phyloP scores from a whole-genome alignment of 2,888 invertebrate species.

The Myopa testacea region DNA sequence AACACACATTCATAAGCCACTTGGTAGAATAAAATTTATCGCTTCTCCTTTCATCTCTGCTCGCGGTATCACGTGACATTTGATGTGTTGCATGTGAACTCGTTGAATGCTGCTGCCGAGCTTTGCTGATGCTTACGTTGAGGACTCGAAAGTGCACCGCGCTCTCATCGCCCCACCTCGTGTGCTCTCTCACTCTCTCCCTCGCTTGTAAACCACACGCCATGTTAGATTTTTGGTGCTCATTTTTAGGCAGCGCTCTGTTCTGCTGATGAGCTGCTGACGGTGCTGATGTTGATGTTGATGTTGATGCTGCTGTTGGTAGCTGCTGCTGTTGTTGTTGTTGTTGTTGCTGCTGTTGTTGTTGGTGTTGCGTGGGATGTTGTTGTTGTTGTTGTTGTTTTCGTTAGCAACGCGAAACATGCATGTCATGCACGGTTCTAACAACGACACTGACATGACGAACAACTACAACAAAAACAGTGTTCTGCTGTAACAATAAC shows the following conservation, averaged over 20 bases:
- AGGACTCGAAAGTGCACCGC: not conserved
- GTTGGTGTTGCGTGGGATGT: not conserved
- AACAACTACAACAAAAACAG: too few species aligned
- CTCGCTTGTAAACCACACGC: not conserved
- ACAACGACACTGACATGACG: too few species aligned
- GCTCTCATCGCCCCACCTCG: too few species aligned
- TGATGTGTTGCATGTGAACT: not conserved
- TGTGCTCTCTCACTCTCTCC: too few species aligned
- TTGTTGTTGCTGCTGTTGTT: not conserved
- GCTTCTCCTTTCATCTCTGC: not conserved
- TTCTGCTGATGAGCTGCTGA: not conserved
- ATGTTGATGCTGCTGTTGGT: not conserved
- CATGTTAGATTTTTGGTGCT: not conserved
- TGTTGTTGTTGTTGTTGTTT: not conserved
- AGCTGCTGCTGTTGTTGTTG: not conserved
- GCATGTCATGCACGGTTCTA: too few species aligned
- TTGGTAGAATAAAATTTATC: conserved; percentile 20
- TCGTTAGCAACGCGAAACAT: not conserved
- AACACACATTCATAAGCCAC: conserved; percentile 25
- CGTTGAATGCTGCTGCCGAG: not conserved
- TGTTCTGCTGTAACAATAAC: too few species aligned
- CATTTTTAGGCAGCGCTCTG: not conserved
- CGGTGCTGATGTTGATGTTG: not conserved
- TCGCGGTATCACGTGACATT: conserved; percentile 24
- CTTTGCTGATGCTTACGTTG: not conserved